Evolutionary conservation across 1,140 invertebrate species (phyloP).

Genomic region (Callitettix versicolor): DNA sequence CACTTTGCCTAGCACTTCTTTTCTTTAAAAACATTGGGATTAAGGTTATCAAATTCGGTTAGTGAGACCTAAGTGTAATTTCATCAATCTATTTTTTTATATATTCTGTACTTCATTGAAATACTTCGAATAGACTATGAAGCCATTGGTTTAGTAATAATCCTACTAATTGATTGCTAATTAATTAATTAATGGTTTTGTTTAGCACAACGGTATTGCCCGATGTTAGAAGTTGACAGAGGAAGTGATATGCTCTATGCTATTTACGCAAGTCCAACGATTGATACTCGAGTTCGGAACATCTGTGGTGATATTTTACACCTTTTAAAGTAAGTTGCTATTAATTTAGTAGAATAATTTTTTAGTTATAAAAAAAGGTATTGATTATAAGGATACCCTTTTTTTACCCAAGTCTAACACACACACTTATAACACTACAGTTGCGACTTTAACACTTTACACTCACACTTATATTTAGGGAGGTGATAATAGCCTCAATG

Average conservation of each 20-base stretch:
- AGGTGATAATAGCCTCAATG: too few species aligned
- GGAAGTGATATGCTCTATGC: conserved; percentile 43
- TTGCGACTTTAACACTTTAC: too few species aligned
- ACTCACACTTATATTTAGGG: too few species aligned
- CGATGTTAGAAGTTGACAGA: conserved; percentile 54
- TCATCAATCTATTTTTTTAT: not conserved
- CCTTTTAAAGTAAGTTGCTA: conserved; percentile 18
- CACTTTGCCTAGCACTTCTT: too few species aligned
- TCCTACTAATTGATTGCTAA: conserved; percentile 1
- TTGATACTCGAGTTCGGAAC: conserved; percentile 30
- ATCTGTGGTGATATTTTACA: conserved; percentile 24
- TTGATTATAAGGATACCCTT: too few species aligned
- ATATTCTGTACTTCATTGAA: not conserved
- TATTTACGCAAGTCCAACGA: conserved; percentile 31
- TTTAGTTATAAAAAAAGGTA: too few species aligned
- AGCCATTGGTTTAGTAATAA: not conserved
- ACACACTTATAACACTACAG: too few species aligned
- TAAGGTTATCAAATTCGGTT: not conserved
- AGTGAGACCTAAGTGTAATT: not conserved
- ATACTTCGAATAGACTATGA: not conserved
- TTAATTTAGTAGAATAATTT: too few species aligned
- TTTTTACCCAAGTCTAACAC: too few species aligned
- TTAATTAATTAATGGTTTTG: conserved; percentile 24
- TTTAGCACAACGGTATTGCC: conserved; percentile 59
- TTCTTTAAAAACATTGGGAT: too few species aligned